Conservation (phyloP, 2,888 invertebrate species). For the Galerucella nymphaeae region DNA sequence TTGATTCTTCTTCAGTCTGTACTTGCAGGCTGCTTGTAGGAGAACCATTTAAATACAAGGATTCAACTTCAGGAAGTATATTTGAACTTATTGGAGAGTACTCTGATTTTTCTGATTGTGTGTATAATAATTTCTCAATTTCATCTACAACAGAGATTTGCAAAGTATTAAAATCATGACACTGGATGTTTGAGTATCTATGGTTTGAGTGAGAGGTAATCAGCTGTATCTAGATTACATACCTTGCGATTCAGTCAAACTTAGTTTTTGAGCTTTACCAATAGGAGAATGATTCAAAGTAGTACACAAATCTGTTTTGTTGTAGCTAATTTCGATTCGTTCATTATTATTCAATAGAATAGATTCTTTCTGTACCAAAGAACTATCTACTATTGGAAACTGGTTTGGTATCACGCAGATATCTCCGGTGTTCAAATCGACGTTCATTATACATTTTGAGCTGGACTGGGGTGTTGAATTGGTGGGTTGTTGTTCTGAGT, state of each 20-base stretch:
- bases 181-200: too few relatives aligned
- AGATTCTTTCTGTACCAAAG: conserved; percentile 38
- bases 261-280: background rate
- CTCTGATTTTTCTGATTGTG: conserved; percentile 57
- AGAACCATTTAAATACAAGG: conserved; percentile 69
- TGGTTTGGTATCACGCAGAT: conserved; percentile 48
- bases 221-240: background rate
- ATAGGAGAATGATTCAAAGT: background rate
- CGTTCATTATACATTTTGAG: conserved; percentile 51
- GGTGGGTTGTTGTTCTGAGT: conserved; percentile 50
- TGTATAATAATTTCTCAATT: conserved; percentile 35
- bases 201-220: too few relatives aligned
- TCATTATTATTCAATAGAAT: conserved; percentile 40
- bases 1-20: conserved; percentile 17
- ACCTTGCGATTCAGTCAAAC: conserved; percentile 11
- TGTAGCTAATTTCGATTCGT: conserved; percentile 42
- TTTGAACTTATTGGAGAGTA: conserved; percentile 66
- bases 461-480: conserved; percentile 10
- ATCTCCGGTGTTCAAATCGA: conserved; percentile 53
- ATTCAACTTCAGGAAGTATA: conserved; percentile 69
- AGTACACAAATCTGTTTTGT: conserved; percentile 33
- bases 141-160: conserved; percentile 33
- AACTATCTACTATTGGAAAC: conserved; percentile 8
- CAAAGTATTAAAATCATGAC: too few relatives aligned
- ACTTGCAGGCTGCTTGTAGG: conserved; percentile 28